Evolutionary conservation across 1,140 invertebrate species (phyloP), one percentile per base, ranked within the genome.

Genomic region (Harpegnathos saltator): DNA sequence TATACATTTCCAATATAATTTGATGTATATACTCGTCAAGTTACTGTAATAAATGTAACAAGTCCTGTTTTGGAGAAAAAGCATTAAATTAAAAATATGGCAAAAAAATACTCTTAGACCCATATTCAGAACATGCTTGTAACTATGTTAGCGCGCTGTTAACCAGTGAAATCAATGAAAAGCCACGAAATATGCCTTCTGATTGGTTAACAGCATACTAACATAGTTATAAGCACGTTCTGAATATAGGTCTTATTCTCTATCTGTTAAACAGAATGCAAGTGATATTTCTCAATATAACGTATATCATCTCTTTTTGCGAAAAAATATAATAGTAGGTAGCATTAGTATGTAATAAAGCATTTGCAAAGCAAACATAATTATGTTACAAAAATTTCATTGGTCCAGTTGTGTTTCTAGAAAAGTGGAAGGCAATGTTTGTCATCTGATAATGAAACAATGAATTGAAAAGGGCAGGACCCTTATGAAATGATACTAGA

Each of bases 401-500:
- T 86, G 81, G 81, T 89, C 87, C 87, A 89, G 84, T 89, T 84
- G 87, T 89, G 84, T 87, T 78, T 68, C 38, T 74, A 77, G 22
- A 89, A 89, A 89, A 5, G 78, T 87, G 89, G 82, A 88, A 89
- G 69, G 85, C 80, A 89, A 89, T 61, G 48, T 54, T 78, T 78
- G 72, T 89, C 68, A 54, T 86, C 33, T 86, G 75, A 85, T 84
- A 86, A 85, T 85, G 38, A 44, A 44, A 33, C 7, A 7, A 44
- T 44, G 38, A 44, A 9, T 44, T 44, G 9, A 44, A 44, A 44
- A 44, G 38, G 38, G 38, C 38, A 44, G 11, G 38, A 9, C 38
- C 38, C 59, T 77, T 78, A 89, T 92, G 85, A 90, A 90, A 90
- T 85, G 83, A 90, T 88, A 89, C 87, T 90, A 89, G 71, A 85